These are phyloP conservation scores for Tenualosa thibaudeaui DNA, from an alignment of 2,797 vertebrate genomes.

Conservation along the genomic window DNA sequence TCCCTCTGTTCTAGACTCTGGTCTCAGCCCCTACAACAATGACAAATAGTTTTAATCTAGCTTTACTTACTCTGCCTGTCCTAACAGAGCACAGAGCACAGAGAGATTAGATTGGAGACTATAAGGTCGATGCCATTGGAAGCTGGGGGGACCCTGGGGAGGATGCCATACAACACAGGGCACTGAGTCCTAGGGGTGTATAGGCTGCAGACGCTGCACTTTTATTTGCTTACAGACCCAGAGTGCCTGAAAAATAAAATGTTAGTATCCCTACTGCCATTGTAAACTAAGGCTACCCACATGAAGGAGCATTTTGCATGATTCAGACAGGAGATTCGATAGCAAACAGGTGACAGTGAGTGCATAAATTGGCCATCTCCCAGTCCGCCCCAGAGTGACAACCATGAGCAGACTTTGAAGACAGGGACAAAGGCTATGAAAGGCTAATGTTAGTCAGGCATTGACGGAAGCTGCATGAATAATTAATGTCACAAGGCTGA, in stretches of 20 bases:
- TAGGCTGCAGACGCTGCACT: slow-evolving; percentile 25
- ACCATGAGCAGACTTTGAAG: background rate
- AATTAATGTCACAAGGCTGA: background rate
- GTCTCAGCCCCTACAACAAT: slow-evolving; percentile 35
- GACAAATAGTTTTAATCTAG: slow-evolving; percentile 60
- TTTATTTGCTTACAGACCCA: background rate
- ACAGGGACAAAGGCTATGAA: background rate
- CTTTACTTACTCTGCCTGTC: slow-evolving; percentile 24
- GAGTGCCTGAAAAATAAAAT: background rate
- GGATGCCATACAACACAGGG: background rate
- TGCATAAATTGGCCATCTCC: background rate
- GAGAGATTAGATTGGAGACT: slow-evolving; percentile 44
- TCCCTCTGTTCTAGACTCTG: background rate
- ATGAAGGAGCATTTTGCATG: background rate
- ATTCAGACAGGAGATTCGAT: background rate
- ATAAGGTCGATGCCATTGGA: slow-evolving; percentile 31
- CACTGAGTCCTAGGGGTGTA: background rate
- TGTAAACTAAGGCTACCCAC: background rate
- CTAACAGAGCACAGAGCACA: slow-evolving; percentile 34
- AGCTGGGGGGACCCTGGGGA: background rate
- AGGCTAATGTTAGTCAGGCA: background rate
- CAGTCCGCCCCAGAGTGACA: background rate
- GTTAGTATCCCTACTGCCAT: background rate
- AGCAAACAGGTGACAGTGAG: background rate
- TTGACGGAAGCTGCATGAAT: background rate